phyloP scores from a whole-genome alignment of 2,113 vertebrate species.

The Trogon melanurus region DNA sequence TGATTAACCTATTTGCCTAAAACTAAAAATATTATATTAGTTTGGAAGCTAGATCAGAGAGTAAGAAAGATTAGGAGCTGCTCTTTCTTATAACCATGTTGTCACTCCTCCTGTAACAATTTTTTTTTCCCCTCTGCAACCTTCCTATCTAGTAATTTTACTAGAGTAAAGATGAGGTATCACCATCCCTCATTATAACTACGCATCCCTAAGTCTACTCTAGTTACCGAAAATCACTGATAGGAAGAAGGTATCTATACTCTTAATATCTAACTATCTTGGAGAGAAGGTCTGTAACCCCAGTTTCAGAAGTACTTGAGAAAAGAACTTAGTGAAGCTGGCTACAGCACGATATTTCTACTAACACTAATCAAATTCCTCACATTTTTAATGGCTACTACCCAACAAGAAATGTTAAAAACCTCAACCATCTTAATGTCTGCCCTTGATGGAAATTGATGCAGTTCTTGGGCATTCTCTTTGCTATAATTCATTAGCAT shows the following conservation, averaged over 20 bases:
- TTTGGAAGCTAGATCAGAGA: not conserved
- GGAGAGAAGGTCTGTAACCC: not conserved
- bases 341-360: not conserved
- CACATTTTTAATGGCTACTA: not conserved
- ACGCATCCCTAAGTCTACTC: not conserved
- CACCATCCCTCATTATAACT: not conserved
- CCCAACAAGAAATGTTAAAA: not conserved
- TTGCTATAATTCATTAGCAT: not conserved
- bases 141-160: not conserved
- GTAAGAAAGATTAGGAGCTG: not conserved
- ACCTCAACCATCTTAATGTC: not conserved
- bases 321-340: not conserved
- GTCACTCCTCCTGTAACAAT: not conserved
- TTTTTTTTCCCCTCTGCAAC: not conserved
- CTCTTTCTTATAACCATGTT: not conserved
- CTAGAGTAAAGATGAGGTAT: not conserved
- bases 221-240: not conserved
- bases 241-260: not conserved
- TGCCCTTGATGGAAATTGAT: not conserved
- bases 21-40: not conserved
- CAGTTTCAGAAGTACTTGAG: not conserved
- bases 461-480: not conserved
- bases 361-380: not conserved
- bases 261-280: not conserved
- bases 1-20: not conserved